Conservation (phyloP, 2,797 vertebrate genomes). For the Staurois parvus region DNA sequence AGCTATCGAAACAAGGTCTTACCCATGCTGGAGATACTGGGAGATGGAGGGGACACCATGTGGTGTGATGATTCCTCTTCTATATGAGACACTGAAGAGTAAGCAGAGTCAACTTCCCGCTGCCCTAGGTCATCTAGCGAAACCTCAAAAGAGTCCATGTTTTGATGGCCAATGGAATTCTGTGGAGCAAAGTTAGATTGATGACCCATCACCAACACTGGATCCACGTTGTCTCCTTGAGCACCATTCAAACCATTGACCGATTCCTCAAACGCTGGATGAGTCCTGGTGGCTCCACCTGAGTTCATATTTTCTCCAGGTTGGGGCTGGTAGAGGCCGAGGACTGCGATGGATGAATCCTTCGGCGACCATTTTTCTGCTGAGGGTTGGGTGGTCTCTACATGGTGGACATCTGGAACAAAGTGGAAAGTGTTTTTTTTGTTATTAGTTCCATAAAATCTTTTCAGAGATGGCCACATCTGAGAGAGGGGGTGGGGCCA, state of each 20-base stretch:
- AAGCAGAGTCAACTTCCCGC: not conserved
- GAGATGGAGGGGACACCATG: constrained; percentile 27
- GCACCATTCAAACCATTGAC: not conserved
- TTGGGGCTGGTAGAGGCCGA: not conserved
- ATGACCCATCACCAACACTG: not conserved
- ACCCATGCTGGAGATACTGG: constrained; percentile 56
- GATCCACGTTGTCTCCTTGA: not conserved
- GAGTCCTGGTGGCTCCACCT: not conserved
- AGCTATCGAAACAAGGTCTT: not conserved
- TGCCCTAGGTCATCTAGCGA: not conserved
- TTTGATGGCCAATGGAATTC: not conserved
- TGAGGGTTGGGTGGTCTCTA: not conserved
- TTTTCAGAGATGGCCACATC: too few species aligned
- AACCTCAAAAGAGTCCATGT: constrained; percentile 16
- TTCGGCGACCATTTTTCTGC: constrained; percentile 47
- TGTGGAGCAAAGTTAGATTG: not conserved
- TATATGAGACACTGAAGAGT: not conserved
- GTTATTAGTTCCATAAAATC: too few species aligned
- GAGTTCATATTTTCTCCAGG: not conserved
- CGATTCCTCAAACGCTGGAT: not conserved
- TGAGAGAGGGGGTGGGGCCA: too few species aligned
- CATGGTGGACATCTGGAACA: constrained; percentile 35
- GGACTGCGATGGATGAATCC: not conserved
- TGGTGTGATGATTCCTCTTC: not conserved
- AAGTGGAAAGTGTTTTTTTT: not conserved